These are phyloP conservation scores for Myiagra hebetior DNA, from an alignment of 2,113 vertebrate genomes.

Conservation along the genomic window DNA sequence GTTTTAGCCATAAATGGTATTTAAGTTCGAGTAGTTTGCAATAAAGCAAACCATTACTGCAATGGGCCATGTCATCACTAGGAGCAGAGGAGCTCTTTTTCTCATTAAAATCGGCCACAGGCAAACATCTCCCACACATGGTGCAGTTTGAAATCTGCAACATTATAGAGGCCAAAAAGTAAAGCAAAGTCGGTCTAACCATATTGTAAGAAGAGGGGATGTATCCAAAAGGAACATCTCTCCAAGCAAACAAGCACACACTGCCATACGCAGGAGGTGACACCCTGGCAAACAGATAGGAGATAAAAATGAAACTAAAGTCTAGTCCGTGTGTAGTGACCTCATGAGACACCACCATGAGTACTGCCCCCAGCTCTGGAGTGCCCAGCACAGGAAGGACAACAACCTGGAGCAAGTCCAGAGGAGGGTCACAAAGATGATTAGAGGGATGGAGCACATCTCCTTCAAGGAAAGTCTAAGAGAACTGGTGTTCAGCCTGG, in stretches of 20 bases:
- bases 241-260: background rate
- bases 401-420: background rate
- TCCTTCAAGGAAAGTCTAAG: background rate
- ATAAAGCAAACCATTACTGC: background rate
- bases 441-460: background rate
- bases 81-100: background rate
- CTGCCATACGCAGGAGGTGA: background rate
- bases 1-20: slow-evolving; percentile 48
- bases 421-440: background rate
- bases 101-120: background rate
- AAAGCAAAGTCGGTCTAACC: background rate
- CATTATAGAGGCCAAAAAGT: background rate
- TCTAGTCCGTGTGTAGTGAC: background rate
- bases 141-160: background rate
- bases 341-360: background rate
- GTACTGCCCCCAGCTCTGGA: background rate
- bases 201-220: background rate
- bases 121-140: background rate
- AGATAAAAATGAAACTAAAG: background rate
- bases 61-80: background rate
- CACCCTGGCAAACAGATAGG: background rate
- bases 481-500: background rate
- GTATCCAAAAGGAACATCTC: background rate
- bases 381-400: background rate
- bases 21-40: slow-evolving; percentile 50